phyloP scores from a whole-genome alignment of 2,888 invertebrate species.

The Idaea aversata region DNA sequence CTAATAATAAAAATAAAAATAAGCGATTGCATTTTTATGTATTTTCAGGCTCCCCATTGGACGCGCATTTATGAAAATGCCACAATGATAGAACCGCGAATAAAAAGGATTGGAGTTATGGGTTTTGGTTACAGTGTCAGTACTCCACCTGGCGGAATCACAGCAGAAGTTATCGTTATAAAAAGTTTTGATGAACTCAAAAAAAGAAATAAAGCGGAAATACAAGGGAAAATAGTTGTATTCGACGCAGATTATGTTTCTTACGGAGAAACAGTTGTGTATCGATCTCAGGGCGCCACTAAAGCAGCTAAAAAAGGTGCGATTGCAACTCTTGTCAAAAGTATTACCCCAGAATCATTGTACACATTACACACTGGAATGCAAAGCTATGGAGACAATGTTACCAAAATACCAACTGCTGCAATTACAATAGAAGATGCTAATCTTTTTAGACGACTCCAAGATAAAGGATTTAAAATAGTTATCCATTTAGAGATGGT shows the following conservation, averaged over 20 bases:
- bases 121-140: constrained; percentile 86
- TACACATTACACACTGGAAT: constrained; percentile 87
- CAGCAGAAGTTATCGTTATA: constrained; percentile 85
- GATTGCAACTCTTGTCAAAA: constrained; percentile 85
- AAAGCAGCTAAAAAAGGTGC: constrained; percentile 86
- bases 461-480: constrained; percentile 68
- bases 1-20: not conserved
- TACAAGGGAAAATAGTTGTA: constrained; percentile 87
- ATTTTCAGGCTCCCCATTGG: constrained; percentile 61
- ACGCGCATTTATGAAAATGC: constrained; percentile 83
- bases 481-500: constrained; percentile 81
- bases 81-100: constrained; percentile 80
- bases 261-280: constrained; percentile 84
- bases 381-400: constrained; percentile 79
- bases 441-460: constrained; percentile 83
- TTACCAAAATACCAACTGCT: constrained; percentile 85
- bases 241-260: constrained; percentile 83
- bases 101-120: constrained; percentile 81
- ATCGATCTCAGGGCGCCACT: constrained; percentile 83
- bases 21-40: not conserved
- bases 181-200: constrained; percentile 84
- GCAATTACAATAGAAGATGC: constrained; percentile 90
- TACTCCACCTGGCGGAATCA: constrained; percentile 84
- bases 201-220: constrained; percentile 59
- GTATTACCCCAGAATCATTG: constrained; percentile 87